These are phyloP conservation scores for Brachyalestes nurse DNA, from an alignment of 2,797 vertebrate species.

Conservation along the genomic window DNA sequence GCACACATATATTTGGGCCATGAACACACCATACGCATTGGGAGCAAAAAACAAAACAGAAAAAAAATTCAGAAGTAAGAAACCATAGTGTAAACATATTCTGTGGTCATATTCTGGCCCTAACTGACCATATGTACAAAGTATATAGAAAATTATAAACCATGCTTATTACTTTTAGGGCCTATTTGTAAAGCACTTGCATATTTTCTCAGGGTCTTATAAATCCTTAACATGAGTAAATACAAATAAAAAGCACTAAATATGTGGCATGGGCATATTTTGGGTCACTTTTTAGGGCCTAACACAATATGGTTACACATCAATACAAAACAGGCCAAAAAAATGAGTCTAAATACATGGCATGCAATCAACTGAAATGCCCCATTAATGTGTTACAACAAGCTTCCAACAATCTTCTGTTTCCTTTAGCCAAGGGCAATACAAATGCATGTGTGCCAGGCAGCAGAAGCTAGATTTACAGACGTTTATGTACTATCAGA, in stretches of 20 bases:
- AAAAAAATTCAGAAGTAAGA: no score
- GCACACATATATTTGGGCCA: no score
- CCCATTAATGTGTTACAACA: slow-evolving; percentile 30
- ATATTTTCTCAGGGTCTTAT: no score
- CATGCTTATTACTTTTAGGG: no score
- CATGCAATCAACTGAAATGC: slow-evolving; percentile 17
- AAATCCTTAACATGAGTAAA: slow-evolving; percentile 1
- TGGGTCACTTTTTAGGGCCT: not conserved
- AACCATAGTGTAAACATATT: no score
- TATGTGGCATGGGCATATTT: not conserved
- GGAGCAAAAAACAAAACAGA: not conserved
- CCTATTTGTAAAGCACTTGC: no score
- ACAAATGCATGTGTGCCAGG: slow-evolving; percentile 60
- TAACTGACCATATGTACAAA: no score
- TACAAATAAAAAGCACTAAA: not conserved
- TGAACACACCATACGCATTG: not conserved
- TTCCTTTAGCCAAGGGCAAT: slow-evolving; percentile 43
- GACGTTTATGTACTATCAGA: slow-evolving; percentile 67
- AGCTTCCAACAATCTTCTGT: not conserved
- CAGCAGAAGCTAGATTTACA: slow-evolving; percentile 67
- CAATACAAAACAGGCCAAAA: not conserved
- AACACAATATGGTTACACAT: not conserved
- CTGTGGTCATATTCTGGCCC: no score
- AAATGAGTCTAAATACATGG: not conserved
- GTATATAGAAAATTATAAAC: no score